A percentile compares a stretch with the other conserved stretches of the same genome.
phyloP scores from a whole-genome alignment of 2,888 invertebrate species.

The Phasia obesa region DNA sequence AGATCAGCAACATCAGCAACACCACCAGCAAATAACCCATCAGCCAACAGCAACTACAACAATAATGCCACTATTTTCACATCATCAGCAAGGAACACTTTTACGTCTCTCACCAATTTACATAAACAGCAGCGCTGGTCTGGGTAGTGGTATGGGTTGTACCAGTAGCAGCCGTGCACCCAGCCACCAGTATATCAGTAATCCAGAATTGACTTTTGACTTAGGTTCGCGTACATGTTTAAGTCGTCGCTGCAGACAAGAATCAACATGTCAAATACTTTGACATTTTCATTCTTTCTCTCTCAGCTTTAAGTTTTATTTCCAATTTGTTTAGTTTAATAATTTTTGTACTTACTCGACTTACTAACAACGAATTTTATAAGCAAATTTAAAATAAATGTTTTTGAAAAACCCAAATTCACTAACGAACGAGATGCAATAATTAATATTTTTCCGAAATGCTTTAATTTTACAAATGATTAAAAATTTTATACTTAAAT shows the following conservation, averaged over 20 bases:
- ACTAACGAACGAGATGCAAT: no score
- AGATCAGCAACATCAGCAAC: conserved; percentile 46
- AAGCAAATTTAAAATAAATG: no score
- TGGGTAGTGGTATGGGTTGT: conserved; percentile 39
- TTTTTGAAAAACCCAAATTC: no score
- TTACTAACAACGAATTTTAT: no score
- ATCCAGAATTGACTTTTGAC: conserved; percentile 73
- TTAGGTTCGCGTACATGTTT: conserved; percentile 73
- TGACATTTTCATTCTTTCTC: conserved; percentile 42
- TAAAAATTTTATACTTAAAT: no score
- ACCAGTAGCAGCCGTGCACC: conserved; percentile 68
- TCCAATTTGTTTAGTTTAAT: not conserved
- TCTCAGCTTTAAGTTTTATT: not conserved
- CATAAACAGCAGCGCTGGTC: conserved; percentile 44
- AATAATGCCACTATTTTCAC: conserved; percentile 66
- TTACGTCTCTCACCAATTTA: conserved; percentile 72
- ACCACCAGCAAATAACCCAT: conserved; percentile 52
- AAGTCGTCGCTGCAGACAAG: conserved; percentile 72
- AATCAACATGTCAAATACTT: conserved; percentile 71
- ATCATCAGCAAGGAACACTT: conserved; percentile 69
- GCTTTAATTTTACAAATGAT: no score
- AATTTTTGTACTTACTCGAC: not conserved
- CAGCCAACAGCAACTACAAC: conserved; percentile 62
- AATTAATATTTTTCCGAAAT: no score
- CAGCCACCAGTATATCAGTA: conserved; percentile 73